Evolutionary conservation across 2,113 vertebrate genomes (phyloP).

Genomic region (Paraplagusia blochii): DNA sequence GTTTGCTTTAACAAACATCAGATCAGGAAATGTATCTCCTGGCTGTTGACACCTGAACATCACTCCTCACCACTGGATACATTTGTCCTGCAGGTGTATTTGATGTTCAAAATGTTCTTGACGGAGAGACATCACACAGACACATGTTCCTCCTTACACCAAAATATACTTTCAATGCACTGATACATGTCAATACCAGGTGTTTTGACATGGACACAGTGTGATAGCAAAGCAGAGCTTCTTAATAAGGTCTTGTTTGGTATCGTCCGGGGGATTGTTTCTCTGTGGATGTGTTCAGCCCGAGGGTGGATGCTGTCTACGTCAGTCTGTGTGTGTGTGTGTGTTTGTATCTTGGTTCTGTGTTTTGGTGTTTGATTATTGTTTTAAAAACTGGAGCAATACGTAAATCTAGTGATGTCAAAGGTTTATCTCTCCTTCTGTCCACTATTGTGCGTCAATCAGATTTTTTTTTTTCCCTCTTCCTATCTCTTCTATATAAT

Average conservation of each 20-base stretch:
- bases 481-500: too few relatives aligned
- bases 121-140: not conserved
- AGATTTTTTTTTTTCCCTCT: too few relatives aligned
- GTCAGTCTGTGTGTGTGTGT: slow-evolving; percentile 7
- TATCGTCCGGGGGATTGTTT: not conserved
- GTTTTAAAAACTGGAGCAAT: too few relatives aligned
- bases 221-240: slow-evolving; percentile 43
- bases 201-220: slow-evolving; percentile 48
- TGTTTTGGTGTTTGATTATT: too few relatives aligned
- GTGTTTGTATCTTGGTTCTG: not conserved
- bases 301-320: not conserved
- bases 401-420: too few relatives aligned
- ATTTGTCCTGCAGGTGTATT: slow-evolving; percentile 6
- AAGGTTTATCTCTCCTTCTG: too few relatives aligned
- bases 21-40: too few relatives aligned
- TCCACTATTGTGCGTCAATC: too few relatives aligned
- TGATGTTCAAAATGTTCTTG: slow-evolving; percentile 2
- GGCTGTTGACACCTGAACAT: not conserved
- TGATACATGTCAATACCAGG: slow-evolving; percentile 40
- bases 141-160: slow-evolving; percentile 24
- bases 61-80: not conserved
- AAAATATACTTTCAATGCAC: slow-evolving; percentile 28
- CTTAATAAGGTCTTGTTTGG: slow-evolving; percentile 25
- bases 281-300: too few relatives aligned
- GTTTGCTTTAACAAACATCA: too few relatives aligned